Percentiles rank a stretch among this genome's conserved stretches.
Conservation (phyloP, 2,888 invertebrate species). For the Neocrepidodera transversa region DNA sequence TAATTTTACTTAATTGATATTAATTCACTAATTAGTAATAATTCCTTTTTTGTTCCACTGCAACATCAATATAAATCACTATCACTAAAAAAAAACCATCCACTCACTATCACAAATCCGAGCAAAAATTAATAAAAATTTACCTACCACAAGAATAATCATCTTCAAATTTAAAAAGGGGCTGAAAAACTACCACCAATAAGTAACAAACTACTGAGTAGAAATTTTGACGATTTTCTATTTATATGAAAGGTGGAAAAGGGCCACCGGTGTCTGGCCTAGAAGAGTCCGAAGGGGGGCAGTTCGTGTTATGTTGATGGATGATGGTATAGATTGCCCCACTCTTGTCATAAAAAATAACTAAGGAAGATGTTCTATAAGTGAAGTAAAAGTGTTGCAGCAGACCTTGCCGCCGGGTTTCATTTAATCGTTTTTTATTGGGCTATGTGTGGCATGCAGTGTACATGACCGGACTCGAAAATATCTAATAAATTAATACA, state of each 20-base stretch:
- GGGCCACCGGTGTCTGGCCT: conserved; percentile 27
- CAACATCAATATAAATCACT: conserved; percentile 8
- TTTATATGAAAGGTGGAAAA: conserved; percentile 41
- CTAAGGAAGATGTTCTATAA: conserved; percentile 31
- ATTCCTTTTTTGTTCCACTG: conserved; percentile 14
- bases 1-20: too few relatives aligned
- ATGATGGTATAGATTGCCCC: conserved; percentile 24
- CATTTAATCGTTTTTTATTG: conserved; percentile 17
- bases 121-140: conserved; percentile 20
- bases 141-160: conserved; percentile 52
- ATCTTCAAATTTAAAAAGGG: conserved; percentile 35
- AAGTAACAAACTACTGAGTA: conserved; percentile 37
- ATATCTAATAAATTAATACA: too few relatives aligned
- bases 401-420: conserved; percentile 26
- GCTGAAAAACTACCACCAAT: conserved; percentile 35
- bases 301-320: conserved; percentile 14
- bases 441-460: conserved; percentile 14
- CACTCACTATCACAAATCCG: conserved; percentile 28
- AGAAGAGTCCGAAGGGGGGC: conserved; percentile 19
- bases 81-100: conserved; percentile 18
- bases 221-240: conserved; percentile 31
- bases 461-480: conserved; percentile 7
- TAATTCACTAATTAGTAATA: background rate
- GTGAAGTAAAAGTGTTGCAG: conserved; percentile 33
- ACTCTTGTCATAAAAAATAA: conserved; percentile 22